Evolutionary conservation across 1,140 invertebrate genomes (phyloP).

Genomic region (Acromyrmex heyeri): DNA sequence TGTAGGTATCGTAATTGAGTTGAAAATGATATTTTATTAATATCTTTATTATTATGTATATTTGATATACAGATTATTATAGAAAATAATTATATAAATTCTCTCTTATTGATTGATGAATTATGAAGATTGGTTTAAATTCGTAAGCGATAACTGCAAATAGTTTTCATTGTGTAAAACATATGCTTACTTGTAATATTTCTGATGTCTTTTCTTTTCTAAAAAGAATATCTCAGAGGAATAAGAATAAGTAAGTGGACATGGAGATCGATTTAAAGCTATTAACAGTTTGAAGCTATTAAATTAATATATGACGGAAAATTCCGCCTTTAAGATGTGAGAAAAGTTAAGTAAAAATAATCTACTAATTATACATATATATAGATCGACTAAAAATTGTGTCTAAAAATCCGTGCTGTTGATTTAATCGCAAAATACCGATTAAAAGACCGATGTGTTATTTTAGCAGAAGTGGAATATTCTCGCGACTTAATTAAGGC

Average conservation of each 20-base stretch:
- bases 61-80: neutral
- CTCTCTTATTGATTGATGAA: neutral
- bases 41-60: neutral
- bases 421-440: conserved; percentile 17
- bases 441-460: conserved; percentile 30
- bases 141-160: neutral
- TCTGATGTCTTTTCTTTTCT: neutral
- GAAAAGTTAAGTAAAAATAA: conserved; percentile 18
- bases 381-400: neutral
- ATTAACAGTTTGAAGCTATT: conserved; percentile 2
- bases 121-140: neutral
- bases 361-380: neutral
- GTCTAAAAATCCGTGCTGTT: conserved; percentile 25
- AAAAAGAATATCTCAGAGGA: neutral
- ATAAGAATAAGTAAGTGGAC: neutral
- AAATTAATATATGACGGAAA: conserved; percentile 37
- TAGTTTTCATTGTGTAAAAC: neutral
- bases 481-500: conserved; percentile 40
- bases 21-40: conserved; percentile 2
- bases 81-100: conserved; percentile 2
- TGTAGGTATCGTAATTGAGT: neutral
- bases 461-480: conserved; percentile 14
- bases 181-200: neutral
- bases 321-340: neutral
- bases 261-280: neutral